Base-by-base conservation (phyloP, 2,797 vertebrate genomes). In the Perodicticus potto region DNA sequence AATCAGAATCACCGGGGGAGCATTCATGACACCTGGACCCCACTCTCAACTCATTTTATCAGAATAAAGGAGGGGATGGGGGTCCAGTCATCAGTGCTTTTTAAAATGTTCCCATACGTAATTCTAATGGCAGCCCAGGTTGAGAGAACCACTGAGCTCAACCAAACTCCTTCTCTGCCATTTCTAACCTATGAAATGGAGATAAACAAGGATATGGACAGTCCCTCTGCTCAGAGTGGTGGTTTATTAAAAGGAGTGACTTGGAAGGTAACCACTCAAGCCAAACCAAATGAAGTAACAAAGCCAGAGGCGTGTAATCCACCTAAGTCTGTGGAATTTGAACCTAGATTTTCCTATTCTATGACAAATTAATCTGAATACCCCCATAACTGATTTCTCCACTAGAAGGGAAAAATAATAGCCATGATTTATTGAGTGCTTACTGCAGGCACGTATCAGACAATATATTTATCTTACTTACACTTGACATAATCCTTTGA, bases 171-270 rank as follows among this genome's bases (percentile, higher is more conserved):
- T 63, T 86, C 83, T 91, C 83, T 61, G 45, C 43, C 37, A 16
- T 29, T 63, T 87, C 81, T 73, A 22, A 34, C 32, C n/a, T 32
- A 40, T 3, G 9, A 16, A 20, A 37, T 34, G 49, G 59, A 8
- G 29, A 77, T 65, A 55, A 86, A 45, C 0, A 5, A 67, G 74
- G 53, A 78, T 59, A 49, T 29, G 40, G 34, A 37, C 10, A 8
- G 49, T 84, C 69, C 16, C 67, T 78, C 61, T 16, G 37, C 73
- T 84, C 55, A 85, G 91, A 82, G 57, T 1, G 20, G 40, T 2
- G 23, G 43, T 86, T 76, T 72, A 70, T 63, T 77, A 81, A 92
- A 88, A 73, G 82, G 32, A 93, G 3, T 16, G 43, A 86, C 83
- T 37, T 19, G 32, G 63, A 37, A 72, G 29, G n/a, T 5, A 23